Base-by-base conservation (phyloP, 1,140 invertebrate genomes). In the Drosophila mayri region DNA sequence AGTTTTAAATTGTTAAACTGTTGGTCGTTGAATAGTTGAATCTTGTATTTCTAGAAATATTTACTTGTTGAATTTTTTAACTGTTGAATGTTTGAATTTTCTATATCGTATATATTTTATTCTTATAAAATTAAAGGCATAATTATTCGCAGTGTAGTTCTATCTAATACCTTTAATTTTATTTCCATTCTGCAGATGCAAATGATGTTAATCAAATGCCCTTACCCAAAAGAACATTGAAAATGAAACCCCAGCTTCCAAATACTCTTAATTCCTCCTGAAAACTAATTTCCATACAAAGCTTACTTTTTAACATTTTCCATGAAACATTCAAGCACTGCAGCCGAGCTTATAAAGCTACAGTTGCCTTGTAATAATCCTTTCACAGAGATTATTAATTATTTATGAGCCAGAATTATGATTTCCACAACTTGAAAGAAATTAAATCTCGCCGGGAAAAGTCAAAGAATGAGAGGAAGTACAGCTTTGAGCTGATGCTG, bases 381-480 rank as follows among this genome's bases (percentile, higher is more conserved):
- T 50, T 73, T 60, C 22, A 12, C 67, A 18, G 30, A 41, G 44
- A 60, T 72, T 72, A 72, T 72, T 73, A 73, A 72, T 73, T 72
- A 73, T 72, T 73, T 50, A 73, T 73, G 70, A 72, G 54, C n/a
- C 11, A 18, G 37, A 22, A 73, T 60, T 73, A 73, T 37, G 44
- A 41, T 59, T 50, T 14, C n/a, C 44, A 32, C 30, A 55, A 44
- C 38, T 54, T 35, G n/a, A 67, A 54, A 70, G 63, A 70, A 67
- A 46, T 68, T 46, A 46, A 70, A 37, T 38, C 32, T 10, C 10
- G 12, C 46, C 14, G 11, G 10, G 37, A 43, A 55, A 40, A 18
- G 37, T 28, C 14, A 8, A 32, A 14, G 30, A 18, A 43, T 20
- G 16, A 54, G 50, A 5, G 10, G 14, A 28, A 22, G 44, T 30